A percentile compares a stretch with the other conserved stretches of the same genome.
phyloP scores from a whole-genome alignment of 2,888 invertebrate species.

The Priocnemis perturbator region DNA sequence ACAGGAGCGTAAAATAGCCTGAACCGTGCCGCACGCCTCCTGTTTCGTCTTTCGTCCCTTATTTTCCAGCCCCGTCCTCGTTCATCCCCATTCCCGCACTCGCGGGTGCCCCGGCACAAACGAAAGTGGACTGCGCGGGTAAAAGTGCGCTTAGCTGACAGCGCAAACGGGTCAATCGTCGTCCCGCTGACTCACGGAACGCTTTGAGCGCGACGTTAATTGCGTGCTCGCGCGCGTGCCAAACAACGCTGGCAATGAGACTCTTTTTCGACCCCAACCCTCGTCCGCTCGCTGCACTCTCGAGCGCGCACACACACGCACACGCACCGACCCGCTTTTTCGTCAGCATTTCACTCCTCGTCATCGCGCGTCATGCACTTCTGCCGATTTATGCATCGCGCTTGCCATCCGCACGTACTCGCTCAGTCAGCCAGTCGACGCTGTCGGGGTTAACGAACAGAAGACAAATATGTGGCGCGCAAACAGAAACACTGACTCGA shows the following conservation, averaged over 20 bases:
- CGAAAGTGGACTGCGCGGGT: too few relatives aligned
- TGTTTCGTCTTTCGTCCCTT: too few relatives aligned
- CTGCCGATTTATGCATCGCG: slow-evolving; percentile 3
- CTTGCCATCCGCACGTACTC: slow-evolving; percentile 14
- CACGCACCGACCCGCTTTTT: too few relatives aligned
- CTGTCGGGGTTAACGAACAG: slow-evolving; percentile 35
- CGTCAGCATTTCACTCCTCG: too few relatives aligned
- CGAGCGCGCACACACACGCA: neutral
- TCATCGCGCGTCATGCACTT: neutral
- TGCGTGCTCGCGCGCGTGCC: neutral
- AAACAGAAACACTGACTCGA: slow-evolving; percentile 29
- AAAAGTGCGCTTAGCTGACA: neutral
- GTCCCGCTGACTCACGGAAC: neutral
- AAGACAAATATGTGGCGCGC: slow-evolving; percentile 36
- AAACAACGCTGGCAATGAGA: too few relatives aligned
- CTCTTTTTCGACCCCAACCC: neutral
- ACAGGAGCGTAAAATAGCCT: too few relatives aligned
- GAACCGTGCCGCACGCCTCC: too few relatives aligned
- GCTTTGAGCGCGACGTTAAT: neutral
- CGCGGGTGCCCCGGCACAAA: too few relatives aligned
- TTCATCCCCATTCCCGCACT: too few relatives aligned
- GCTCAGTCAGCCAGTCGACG: slow-evolving; percentile 25
- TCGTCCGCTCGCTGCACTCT: neutral
- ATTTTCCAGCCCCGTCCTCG: too few relatives aligned
- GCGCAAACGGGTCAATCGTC: slow-evolving; percentile 5